phyloP scores from a whole-genome alignment of 2,888 invertebrate genomes.

The Troides oblongomaculatus region DNA sequence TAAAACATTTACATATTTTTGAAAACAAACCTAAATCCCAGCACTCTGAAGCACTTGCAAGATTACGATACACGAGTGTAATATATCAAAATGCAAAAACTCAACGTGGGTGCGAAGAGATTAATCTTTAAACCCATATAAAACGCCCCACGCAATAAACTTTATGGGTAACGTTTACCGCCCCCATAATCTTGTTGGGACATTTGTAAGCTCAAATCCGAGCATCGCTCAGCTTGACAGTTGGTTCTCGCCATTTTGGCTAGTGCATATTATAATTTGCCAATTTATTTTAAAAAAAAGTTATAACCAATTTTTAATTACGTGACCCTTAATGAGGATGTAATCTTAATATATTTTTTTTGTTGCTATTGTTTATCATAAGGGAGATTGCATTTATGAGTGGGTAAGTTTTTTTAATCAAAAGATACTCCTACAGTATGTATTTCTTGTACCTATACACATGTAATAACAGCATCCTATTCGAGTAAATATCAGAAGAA shows the following conservation, averaged over 20 bases:
- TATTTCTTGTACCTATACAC: too few species aligned
- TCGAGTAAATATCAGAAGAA: too few species aligned
- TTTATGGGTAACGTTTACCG: conserved; percentile 53
- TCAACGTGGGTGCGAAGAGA: conserved; percentile 46
- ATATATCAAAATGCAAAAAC: conserved; percentile 27
- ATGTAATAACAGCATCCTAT: too few species aligned
- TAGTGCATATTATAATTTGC: conserved; percentile 33
- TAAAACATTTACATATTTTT: conserved; percentile 1
- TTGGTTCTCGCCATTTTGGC: conserved; percentile 57
- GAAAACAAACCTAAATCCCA: background rate
- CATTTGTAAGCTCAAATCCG: conserved; percentile 67
- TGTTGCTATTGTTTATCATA: too few species aligned
- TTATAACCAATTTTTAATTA: background rate
- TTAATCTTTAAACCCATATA: conserved; percentile 65
- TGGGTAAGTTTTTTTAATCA: too few species aligned
- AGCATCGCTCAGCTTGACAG: conserved; percentile 63
- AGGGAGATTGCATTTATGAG: too few species aligned
- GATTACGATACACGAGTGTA: conserved; percentile 34
- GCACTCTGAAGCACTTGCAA: conserved; percentile 35
- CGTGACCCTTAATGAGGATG: too few species aligned
- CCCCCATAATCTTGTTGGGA: conserved; percentile 61
- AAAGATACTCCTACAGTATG: too few species aligned
- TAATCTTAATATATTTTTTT: too few species aligned
- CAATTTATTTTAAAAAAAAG: background rate
- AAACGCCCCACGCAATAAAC: conserved; percentile 60